These are phyloP conservation scores for Tigriopus japonicus DNA, from an alignment of 1,140 invertebrate genomes.

Conservation along the genomic window DNA sequence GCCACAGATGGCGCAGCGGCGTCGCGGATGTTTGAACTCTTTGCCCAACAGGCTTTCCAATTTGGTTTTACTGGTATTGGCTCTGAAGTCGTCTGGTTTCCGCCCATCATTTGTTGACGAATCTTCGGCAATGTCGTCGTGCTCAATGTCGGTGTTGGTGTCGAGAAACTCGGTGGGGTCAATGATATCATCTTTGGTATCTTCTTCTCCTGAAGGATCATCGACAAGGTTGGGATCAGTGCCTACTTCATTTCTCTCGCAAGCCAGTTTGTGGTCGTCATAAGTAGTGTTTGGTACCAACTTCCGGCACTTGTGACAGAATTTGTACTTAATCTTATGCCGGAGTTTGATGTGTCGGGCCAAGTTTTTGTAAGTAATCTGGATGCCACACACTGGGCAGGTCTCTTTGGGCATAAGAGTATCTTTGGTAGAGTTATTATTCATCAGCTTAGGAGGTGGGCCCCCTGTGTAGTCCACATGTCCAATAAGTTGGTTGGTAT, in stretches of 20 bases:
- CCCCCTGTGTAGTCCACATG: background rate
- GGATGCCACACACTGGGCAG: constrained; percentile 12
- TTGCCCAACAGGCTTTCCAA: constrained; percentile 11
- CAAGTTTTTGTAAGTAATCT: constrained; percentile 15
- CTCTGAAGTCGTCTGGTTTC: constrained; percentile 3
- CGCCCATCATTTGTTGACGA: background rate
- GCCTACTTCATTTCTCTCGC: background rate
- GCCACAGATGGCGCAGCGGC: constrained; percentile 8
- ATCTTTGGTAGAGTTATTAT: constrained; percentile 3
- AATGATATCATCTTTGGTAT: background rate
- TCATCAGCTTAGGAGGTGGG: background rate
- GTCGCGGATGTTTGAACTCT: constrained; percentile 14
- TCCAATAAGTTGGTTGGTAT: background rate
- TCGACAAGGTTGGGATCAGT: background rate
- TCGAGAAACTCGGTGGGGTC: background rate
- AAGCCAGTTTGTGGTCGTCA: constrained; percentile 7
- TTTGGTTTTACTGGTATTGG: constrained; percentile 11
- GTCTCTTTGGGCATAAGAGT: constrained; percentile 13
- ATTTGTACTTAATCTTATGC: constrained; percentile 14
- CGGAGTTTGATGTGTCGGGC: constrained; percentile 12
- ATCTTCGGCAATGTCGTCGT: background rate
- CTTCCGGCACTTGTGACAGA: constrained; percentile 14
- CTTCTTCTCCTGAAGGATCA: background rate
- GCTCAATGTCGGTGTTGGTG: no score
- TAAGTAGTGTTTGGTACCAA: constrained; percentile 8